Percentiles rank a stretch among this genome's conserved stretches.
Evolutionary conservation across 1,140 invertebrate species (phyloP).

Genomic region (Drosophila fuyamai): DNA sequence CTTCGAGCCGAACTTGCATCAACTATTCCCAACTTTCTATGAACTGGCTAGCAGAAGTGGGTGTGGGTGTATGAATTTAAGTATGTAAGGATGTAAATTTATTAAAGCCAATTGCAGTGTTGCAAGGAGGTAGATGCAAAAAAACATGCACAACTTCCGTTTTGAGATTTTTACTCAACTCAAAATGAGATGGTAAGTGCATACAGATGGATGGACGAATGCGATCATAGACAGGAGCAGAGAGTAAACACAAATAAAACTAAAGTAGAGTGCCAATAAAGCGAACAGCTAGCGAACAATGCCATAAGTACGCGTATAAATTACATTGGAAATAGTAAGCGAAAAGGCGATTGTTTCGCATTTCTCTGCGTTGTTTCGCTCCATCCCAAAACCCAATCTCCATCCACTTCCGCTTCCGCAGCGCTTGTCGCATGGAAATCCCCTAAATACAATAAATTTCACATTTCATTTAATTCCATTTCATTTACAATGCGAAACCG

Average conservation of each 20-base stretch:
- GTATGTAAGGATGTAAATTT: conserved; percentile 20
- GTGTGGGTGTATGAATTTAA: conserved; percentile 6
- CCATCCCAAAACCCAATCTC: conserved; percentile 1
- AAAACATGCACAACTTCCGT: conserved; percentile 16
- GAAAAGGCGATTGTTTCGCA: conserved; percentile 74
- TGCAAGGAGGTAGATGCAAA: conserved; percentile 3
- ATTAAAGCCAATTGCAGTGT: background rate
- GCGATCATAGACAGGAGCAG: conserved; percentile 15
- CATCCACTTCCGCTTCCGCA: conserved; percentile 26
- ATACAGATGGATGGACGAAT: conserved; percentile 33
- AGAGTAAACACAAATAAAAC: conserved; percentile 54
- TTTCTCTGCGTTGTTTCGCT: conserved; percentile 43
- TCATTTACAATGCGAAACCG: conserved; percentile 78
- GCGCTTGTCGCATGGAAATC: conserved; percentile 65
- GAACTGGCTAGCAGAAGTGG: conserved; percentile 3
- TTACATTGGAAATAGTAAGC: conserved; percentile 72
- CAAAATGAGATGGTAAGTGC: conserved; percentile 64
- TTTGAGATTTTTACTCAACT: conserved; percentile 59
- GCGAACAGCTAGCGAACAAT: conserved; percentile 21
- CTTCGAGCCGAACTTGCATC: conserved; percentile 13
- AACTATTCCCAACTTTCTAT: conserved; percentile 48
- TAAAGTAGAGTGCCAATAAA: conserved; percentile 76
- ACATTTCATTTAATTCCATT: conserved; percentile 82
- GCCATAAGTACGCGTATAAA: conserved; percentile 55
- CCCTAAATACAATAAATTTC: conserved; percentile 82